Evolutionary conservation across 1,140 invertebrate genomes (phyloP).

Genomic region (Apis cerana): DNA sequence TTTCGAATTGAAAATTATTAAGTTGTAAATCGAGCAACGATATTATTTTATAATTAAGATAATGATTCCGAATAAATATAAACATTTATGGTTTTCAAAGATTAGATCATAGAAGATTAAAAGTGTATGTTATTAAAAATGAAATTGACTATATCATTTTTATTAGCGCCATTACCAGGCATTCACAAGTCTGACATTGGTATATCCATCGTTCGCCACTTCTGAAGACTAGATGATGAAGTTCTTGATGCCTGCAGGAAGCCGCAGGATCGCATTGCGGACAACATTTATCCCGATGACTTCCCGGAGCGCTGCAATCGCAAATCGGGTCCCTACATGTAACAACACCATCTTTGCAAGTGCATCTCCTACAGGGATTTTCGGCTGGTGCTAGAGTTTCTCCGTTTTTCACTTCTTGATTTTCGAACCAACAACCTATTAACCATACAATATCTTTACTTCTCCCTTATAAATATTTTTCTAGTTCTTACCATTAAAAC

Average conservation of each 20-base stretch:
- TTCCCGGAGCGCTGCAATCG: conserved; percentile 83
- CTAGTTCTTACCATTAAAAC: not conserved
- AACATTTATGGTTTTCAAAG: too few species aligned
- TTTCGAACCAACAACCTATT: conserved; percentile 85
- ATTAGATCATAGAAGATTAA: too few species aligned
- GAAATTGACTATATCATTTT: too few species aligned
- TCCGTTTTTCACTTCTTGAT: conserved; percentile 82
- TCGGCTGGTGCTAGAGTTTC: conserved; percentile 79
- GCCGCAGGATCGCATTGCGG: conserved; percentile 88
- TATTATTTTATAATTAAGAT: too few species aligned
- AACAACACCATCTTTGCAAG: conserved; percentile 84
- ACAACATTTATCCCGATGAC: conserved; percentile 86
- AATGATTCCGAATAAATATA: too few species aligned
- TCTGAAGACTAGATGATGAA: conserved; percentile 87
- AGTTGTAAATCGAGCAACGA: too few species aligned
- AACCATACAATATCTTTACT: not conserved
- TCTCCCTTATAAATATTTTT: not conserved
- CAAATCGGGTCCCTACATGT: conserved; percentile 84
- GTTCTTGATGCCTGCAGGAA: conserved; percentile 89
- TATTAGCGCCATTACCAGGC: conserved; percentile 84
- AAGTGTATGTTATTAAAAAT: not conserved
- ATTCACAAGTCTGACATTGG: conserved; percentile 95
- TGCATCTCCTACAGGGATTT: conserved; percentile 84
- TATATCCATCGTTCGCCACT: conserved; percentile 94
- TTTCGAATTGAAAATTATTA: too few species aligned